phyloP scores from a whole-genome alignment of 2,797 vertebrate genomes.

The Telmatherina bonti region DNA sequence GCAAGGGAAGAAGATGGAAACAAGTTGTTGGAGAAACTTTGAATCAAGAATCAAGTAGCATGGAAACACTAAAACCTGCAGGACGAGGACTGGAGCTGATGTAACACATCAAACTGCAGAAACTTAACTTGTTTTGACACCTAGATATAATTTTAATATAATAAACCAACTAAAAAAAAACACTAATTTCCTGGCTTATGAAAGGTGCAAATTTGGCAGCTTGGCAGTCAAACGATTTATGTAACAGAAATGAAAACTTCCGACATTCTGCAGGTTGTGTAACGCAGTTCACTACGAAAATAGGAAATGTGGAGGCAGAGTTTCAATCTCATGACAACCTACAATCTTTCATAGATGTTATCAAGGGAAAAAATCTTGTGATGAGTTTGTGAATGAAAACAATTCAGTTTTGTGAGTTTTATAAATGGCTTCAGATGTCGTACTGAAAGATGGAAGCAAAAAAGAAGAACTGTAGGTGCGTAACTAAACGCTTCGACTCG shows the following conservation, averaged over 20 bases:
- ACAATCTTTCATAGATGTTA: constrained; percentile 28
- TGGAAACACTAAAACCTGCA: too few relatives aligned
- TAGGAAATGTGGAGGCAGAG: constrained; percentile 59
- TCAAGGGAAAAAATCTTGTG: not conserved
- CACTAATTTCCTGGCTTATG: not conserved
- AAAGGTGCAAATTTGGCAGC: not conserved
- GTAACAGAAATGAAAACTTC: constrained; percentile 54
- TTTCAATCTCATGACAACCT: constrained; percentile 20
- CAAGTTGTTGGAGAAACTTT: too few relatives aligned
- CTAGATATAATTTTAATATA: not conserved
- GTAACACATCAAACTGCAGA: not conserved
- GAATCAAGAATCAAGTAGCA: too few relatives aligned
- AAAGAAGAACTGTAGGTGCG: not conserved
- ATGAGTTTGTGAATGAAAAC: not conserved
- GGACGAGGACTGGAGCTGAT: too few relatives aligned
- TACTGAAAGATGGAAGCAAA: not conserved
- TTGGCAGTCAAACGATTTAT: constrained; percentile 39
- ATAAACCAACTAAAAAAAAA: not conserved
- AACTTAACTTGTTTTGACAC: not conserved
- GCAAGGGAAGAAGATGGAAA: too few relatives aligned
- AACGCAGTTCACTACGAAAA: constrained; percentile 32
- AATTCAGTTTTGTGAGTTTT: not conserved
- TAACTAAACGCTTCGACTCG: not conserved
- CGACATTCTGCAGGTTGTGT: constrained; percentile 48
- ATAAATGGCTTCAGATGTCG: not conserved